Conservation (phyloP, 1,140 invertebrate genomes). For the Epicauta chinensis region DNA sequence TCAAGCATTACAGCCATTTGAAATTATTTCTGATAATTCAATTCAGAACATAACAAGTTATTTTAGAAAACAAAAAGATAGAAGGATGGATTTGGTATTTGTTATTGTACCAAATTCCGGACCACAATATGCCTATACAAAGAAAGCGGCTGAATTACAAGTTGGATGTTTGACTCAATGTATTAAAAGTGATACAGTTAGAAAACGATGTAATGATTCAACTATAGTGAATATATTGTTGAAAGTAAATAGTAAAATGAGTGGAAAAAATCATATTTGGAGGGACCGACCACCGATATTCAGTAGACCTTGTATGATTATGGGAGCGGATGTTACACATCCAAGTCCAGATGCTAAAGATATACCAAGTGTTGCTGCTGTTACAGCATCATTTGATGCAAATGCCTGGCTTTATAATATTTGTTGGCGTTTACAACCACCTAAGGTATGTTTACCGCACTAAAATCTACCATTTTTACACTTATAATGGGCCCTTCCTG, state of each 20-base stretch:
- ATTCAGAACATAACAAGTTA: conserved; percentile 13
- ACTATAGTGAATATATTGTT: conserved; percentile 68
- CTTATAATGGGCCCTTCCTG: too few relatives aligned
- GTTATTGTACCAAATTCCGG: conserved; percentile 47
- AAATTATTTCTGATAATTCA: conserved; percentile 5
- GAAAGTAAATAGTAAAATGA: conserved; percentile 81
- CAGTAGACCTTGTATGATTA: conserved; percentile 34
- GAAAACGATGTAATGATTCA: conserved; percentile 40
- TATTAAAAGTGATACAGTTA: conserved; percentile 56
- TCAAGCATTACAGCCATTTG: conserved; percentile 16
- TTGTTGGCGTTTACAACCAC: conserved; percentile 59
- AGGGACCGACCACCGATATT: conserved; percentile 37
- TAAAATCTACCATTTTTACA: too few relatives aligned
- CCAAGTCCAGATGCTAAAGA: conserved; percentile 61
- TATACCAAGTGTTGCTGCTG: conserved; percentile 82
- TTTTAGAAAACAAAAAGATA: conserved; percentile 18
- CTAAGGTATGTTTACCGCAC: conserved; percentile 36
- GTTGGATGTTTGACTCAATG: conserved; percentile 79
- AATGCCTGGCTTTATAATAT: conserved; percentile 64
- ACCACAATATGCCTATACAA: conserved; percentile 49
- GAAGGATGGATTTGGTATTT: conserved; percentile 49
- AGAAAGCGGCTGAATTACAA: conserved; percentile 66
- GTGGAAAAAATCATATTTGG: conserved; percentile 72
- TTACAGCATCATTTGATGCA: conserved; percentile 62
- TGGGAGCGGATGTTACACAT: conserved; percentile 82